Base-by-base conservation (phyloP, 2,113 vertebrate genomes). In the Anseranas semipalmata region DNA sequence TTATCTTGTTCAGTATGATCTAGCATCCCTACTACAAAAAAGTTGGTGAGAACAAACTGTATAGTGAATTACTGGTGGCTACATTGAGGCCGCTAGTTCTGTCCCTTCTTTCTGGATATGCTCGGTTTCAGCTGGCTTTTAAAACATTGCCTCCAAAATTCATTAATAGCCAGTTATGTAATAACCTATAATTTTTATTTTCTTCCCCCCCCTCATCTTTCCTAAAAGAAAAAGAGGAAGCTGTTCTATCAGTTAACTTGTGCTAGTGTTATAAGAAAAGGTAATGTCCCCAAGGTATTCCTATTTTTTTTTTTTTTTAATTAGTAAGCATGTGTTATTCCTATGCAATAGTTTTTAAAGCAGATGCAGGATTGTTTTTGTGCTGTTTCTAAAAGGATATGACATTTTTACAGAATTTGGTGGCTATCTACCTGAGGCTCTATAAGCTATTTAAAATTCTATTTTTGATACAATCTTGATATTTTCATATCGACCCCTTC, bases 391-490 rank as follows among this genome's bases (percentile, higher is more conserved):
- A 74, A 81, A 87, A 92, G 53, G 39, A 19, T 3, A 21, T 66
- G 79, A 32, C 16, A 2, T 52, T 67, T 58, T 37, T 72, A 79
- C 71, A 91, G 84, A 20, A 80, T 92, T 81, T 95, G 92, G 75
- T 74, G 58, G 45, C 78, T 94, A 89, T 30, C 43, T 66, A 46
- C 77, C 89, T 72, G 71, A 71, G 32, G 76, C 91, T 96, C 94
- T 92, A 7, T 78, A 66, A 91, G 15, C 81, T 96, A 62, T 96
- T 96, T 91, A 94, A 89, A 97, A 62, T 97, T 92, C 28, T 97
- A 89, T 98, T 98, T 98, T 98, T 91, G 96, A 96, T 98, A 94
- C 93, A 88, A 79, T 76, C 68, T 93, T 60, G 39, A 10, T 97
- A 95, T 96, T 98, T 96, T 87, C 90, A 10, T 94, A 79, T 71